Base-by-base conservation (phyloP, 2,113 vertebrate genomes). In the Marcusenius ussheri region DNA sequence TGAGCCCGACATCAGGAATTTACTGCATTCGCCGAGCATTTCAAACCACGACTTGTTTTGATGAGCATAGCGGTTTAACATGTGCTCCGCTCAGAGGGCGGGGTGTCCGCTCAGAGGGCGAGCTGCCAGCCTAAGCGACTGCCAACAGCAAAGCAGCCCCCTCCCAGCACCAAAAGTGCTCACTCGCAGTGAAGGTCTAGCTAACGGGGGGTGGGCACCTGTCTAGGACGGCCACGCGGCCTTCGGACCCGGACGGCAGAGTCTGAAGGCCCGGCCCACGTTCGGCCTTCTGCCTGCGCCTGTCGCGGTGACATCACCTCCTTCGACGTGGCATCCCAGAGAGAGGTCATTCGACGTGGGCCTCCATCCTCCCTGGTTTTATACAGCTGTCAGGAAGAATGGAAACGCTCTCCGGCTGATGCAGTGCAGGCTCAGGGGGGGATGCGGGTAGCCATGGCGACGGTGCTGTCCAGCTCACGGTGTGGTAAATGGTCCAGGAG, bases 361-460 rank as follows among this genome's bases (percentile, higher is more conserved):
- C 46, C 49, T 31, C 39, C 89, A 86, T 77, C 51, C 85, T 53
- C 58, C 62, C n/a, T 5, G 31, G 53, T 19, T 49, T 92, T 91
- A 94, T 24, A 93, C 35, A 51, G 91, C 93, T 95, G 95, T 95
- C 95, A 91, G 89, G 0, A 39, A 87, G 91, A 95, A 95, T 95
- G 91, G 74, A 94, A 83, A 92, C 91, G 89, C 86, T 90, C 83
- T 13, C 27, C n/a, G 5, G 88, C 90, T 95, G 95, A 95, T 89
- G 93, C 90, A 92, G 92, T 89, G 92, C 95, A 95, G 94, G 77
- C 90, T 90, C 89, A 27, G 35, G 21, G 27, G 27, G 53, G 58
- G 51, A 70, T 70, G n/a, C 62, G 3, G 62, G 62, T 31, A 3
- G 27, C 62, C 27, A 31, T 15, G n/a, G 49, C 49, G 1, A 50